Evolutionary conservation across 1,140 invertebrate genomes (phyloP), one percentile per base, ranked within the genome.

Genomic region (Papilio polyxenes): DNA sequence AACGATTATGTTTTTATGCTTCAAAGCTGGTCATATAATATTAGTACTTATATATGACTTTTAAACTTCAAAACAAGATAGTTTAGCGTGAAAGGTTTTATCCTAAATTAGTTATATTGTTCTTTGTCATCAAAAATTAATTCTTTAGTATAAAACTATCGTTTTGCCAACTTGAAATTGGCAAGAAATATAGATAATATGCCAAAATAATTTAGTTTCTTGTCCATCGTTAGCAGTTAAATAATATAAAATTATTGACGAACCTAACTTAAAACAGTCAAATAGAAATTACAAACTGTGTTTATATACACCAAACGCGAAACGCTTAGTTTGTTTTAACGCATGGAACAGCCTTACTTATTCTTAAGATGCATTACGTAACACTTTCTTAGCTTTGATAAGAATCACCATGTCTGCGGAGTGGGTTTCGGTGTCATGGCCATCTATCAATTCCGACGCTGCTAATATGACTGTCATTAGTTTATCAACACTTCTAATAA

Each of bases 381-480:
- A 65, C 62, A 23, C 20, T 65, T 65, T 65, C 62, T 11, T 65
- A 9, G 20, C 10, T 20, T 31, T 65, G 62, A 65, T 65, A 65
- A 65, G 62, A 65, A 65, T 65, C 62, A 23, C 59, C 59, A 62
- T 23, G 59, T 62, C 23, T 23, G 23, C 62, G 23, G 62, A 23
- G 59, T 20, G 59, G 59, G 17, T 20, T 65, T 65, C 10, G 9
- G 62, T 65, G 62, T 65, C 62, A 65, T 31, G 62, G 62, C 62
- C 62, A 20, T 8, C 10, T 65, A 8, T 65, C 62, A 65, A 65
- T 65, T 65, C 62, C 62, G 20, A 4, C 62, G 23, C 15, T 56
- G 53, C 62, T 65, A 31, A 65, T 65, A 65, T 62, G 59, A 62
- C 59, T 62, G 20, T 62, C 59, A 62, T 65, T 65, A 65, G 62